These are phyloP conservation scores for Exaiptasia diaphana DNA, from an alignment of 64 coral and sea anemone genomes.

Conservation along the genomic window DNA sequence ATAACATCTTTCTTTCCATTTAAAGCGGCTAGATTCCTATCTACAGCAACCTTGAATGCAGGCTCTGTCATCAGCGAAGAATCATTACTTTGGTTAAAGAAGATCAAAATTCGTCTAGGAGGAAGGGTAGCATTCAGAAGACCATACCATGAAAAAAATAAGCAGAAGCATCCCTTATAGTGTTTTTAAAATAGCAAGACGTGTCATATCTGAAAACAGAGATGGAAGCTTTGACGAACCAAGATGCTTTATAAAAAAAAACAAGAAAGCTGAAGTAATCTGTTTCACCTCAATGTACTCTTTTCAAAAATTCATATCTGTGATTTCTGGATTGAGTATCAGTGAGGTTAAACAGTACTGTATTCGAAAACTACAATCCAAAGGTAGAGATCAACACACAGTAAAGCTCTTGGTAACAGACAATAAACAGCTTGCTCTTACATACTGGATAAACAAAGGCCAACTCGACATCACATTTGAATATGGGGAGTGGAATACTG, in stretches of 20 bases:
- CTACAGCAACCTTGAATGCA: not conserved
- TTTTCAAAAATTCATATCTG: constrained; percentile 47
- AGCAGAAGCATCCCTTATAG: constrained; percentile 1
- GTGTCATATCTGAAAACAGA: constrained; percentile 14
- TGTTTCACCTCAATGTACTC: constrained; percentile 45
- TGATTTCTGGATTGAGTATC: constrained; percentile 45
- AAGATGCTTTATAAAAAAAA: not conserved
- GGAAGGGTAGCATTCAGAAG: not conserved
- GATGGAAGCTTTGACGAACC: constrained; percentile 7
- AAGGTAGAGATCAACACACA: constrained; percentile 18
- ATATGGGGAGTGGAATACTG: constrained; percentile 24
- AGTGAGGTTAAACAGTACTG: constrained; percentile 35
- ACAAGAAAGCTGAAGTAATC: constrained; percentile 41
- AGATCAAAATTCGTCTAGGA: not conserved
- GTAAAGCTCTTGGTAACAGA: constrained; percentile 21
- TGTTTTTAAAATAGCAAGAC: constrained; percentile 3
- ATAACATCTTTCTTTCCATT: not conserved
- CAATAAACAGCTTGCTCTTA: constrained; percentile 28
- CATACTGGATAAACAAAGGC: constrained; percentile 9
- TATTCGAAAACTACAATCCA: not conserved
- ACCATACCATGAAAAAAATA: constrained; percentile 13
- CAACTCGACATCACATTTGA: constrained; percentile 37
- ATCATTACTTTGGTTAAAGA: constrained; percentile 9
- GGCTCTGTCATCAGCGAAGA: not conserved
- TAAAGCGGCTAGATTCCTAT: not conserved